Evolutionary conservation across 2,797 vertebrate species (phyloP).

Genomic region (Moxostoma hubbsi): DNA sequence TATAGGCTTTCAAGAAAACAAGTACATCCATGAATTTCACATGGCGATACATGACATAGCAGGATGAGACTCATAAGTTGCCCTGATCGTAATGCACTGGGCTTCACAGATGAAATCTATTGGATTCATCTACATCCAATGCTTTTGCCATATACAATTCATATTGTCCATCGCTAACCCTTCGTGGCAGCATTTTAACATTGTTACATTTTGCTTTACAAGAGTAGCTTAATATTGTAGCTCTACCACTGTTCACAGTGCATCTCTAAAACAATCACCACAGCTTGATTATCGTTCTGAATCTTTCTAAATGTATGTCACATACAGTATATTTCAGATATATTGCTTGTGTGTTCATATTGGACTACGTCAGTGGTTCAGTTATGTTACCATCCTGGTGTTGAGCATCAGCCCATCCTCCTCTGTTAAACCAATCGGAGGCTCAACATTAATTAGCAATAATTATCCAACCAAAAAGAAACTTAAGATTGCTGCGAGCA

Average conservation of each 20-base stretch:
- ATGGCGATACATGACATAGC: neutral
- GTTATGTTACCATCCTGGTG: neutral
- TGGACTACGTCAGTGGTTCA: slow-evolving; percentile 42
- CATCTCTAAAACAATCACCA: slow-evolving; percentile 24
- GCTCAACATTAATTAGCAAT: slow-evolving; percentile 17
- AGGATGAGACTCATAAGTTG: too few species aligned
- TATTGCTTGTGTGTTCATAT: slow-evolving; percentile 36
- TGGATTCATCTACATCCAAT: neutral
- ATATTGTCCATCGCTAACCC: slow-evolving; percentile 11
- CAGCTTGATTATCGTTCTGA: slow-evolving; percentile 11
- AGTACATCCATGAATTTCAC: neutral
- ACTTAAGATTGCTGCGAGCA: slow-evolving; percentile 43
- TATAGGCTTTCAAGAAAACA: neutral
- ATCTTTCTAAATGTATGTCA: slow-evolving; percentile 27
- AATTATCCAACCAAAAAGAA: slow-evolving; percentile 15
- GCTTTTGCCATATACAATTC: neutral
- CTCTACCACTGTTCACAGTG: slow-evolving; percentile 8
- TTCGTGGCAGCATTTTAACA: slow-evolving; percentile 35
- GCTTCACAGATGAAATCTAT: too few species aligned
- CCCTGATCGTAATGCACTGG: too few species aligned
- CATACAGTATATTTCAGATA: slow-evolving; percentile 15
- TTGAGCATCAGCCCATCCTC: neutral
- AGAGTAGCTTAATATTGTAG: neutral
- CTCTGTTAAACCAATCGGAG: too few species aligned
- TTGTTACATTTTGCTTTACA: neutral